Evolutionary conservation across 2,113 vertebrate species (phyloP), one percentile per base, ranked within the genome.

Genomic region (Rhabdornis inornatus): DNA sequence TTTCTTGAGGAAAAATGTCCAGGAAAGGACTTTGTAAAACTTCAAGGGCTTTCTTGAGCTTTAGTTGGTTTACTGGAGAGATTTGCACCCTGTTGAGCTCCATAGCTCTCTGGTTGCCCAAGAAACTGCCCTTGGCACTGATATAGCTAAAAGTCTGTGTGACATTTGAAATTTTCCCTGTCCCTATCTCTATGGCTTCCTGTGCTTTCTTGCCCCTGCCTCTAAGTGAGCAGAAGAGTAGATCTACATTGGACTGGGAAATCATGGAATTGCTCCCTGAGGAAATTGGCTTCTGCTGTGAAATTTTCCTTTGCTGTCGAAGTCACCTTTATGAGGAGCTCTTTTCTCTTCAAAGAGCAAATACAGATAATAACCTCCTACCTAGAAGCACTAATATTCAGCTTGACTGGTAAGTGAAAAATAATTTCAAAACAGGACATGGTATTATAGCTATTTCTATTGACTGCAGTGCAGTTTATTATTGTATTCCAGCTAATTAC

Each of bases 331-430:
- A 40, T n/a, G 40, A 88, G 55, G 18, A 94, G 74, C 55, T 69
- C 69, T 68, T 60, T 90, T 50, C 72, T 79, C 84, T 94, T 89
- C 59, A 70, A 83, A 66, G 87, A 92, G 71, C 61, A 87, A 87
- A 72, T 35, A 63, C 6, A 92, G 83, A 56, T 95, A 87, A 83
- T 86, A 87, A 85, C 47, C 81, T 84, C 90, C 85, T 63, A 89
- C 70, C 87, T 76, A 83, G 69, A 76, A 92, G 94, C 78, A 74
- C 64, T 81, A 91, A 92, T 74, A 83, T 72, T 83, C 86, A 83
- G 84, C 76, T 64, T 72, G 53, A 91, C 80, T 69, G n/a, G 30
- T 75, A 95, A 92, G 89, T 84, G 83, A 89, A 96, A 92, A 94
- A 91, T 87, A 11, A 90, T 93, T 89, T 94, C 64, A 53, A 57